Base-by-base conservation (phyloP, 2,113 vertebrate species). In the Pao palembangensis region DNA sequence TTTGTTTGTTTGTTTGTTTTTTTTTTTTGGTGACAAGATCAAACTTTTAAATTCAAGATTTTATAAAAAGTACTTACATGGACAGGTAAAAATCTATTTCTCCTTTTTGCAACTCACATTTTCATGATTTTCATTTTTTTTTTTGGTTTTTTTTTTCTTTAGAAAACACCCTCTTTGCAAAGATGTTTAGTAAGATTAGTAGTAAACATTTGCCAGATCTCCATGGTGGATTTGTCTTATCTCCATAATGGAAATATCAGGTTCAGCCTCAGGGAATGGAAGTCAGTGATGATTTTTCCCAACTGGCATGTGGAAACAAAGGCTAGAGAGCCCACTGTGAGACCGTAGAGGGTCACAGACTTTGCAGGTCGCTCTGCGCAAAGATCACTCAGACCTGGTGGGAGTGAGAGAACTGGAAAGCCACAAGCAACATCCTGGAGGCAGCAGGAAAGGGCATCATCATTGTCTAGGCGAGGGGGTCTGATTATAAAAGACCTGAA, bases 281-380 rank as follows among this genome's bases (percentile, higher is more conserved):
- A 42, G 73, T 69, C 61, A 70, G 54, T 67, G 46, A 69, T 71
- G 67, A 72, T 61, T 13, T 64, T 76, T 73, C 58, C 69, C 61
- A 57, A 13, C 16, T 17, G 52, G 60, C 43, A 56, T 12, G 8
- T 38, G 34, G 34, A 38, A 38, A 38, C 34, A 38, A 8, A 31
- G 34, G 34, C 34, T 10, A 12, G 8, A 38, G 34, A 38, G 34
- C 34, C 34, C 34, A 38, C 34, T 38, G 34, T 38, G 34, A 12
- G 34, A 38, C 10, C 34, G 8, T 38, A 12, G 34, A 38, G 25
- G 25, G 25, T 7, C 25, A 28, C 25, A 28, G 25, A 3, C 43
- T 17, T 44, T 44, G 43, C 43, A 43, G 10, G 42, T 43, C 42
- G 10, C 15, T 43, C 42, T 43, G 2, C 15, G 42, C 42, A 43